A percentile compares a stretch with the other conserved stretches of the same genome.
These are phyloP conservation scores for Oceanodroma leucorhoa DNA, from an alignment of 2,797 vertebrate species.

Conservation along the genomic window DNA sequence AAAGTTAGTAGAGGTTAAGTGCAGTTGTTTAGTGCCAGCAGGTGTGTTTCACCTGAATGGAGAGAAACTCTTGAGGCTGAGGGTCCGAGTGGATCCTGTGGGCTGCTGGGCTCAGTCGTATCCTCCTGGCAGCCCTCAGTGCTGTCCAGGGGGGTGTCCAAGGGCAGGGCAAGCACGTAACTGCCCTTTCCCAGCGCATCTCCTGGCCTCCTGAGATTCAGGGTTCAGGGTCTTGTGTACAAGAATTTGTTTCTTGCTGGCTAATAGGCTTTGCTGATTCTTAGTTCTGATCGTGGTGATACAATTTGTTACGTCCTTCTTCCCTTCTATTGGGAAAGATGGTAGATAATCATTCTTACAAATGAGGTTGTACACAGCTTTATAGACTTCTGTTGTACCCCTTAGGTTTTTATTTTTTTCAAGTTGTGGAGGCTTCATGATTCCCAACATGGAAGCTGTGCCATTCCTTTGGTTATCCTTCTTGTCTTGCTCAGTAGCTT, in stretches of 20 bases:
- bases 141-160: neutral
- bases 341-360: neutral
- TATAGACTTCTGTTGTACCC: neutral
- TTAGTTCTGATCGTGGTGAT: neutral
- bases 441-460: rapidly evolving
- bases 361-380: neutral
- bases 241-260: neutral
- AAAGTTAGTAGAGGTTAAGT: rapidly evolving
- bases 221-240: rapidly evolving
- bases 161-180: rapidly evolving
- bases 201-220: neutral
- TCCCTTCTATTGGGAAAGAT: neutral
- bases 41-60: neutral
- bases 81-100: rapidly evolving
- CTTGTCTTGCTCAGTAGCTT: neutral
- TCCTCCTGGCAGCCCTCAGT: neutral
- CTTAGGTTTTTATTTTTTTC: neutral
- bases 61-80: neutral
- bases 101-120: rapidly evolving
- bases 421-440: neutral
- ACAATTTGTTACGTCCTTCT: neutral
- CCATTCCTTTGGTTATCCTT: neutral
- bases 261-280: neutral
- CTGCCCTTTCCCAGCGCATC: neutral
- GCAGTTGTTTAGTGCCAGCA: neutral